Conservation (phyloP, 2,797 vertebrate species). For the Psittacula echo region DNA sequence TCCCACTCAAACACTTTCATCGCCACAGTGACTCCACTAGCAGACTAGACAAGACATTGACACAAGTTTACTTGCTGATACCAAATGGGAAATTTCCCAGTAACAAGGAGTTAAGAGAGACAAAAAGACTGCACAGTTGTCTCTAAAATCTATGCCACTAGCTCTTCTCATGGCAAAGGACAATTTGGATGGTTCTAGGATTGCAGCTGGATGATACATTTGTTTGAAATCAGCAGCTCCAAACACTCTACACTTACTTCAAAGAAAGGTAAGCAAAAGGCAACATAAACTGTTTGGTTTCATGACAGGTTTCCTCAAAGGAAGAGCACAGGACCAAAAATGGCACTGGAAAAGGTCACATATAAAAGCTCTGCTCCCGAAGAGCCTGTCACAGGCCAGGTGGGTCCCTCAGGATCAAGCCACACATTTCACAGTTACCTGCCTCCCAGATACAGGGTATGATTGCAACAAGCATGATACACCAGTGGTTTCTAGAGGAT, state of each 20-base stretch:
- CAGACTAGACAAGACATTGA: not conserved
- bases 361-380: not conserved
- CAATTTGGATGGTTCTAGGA: not conserved
- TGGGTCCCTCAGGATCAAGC: not conserved
- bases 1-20: not conserved
- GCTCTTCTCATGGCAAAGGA: not conserved
- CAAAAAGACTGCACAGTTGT: not conserved
- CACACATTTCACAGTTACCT: not conserved
- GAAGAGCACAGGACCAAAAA: not conserved
- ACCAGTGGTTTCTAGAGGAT: not conserved
- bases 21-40: not conserved
- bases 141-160: not conserved
- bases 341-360: not conserved
- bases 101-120: not conserved
- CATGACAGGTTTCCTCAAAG: not conserved
- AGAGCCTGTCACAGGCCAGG: not conserved
- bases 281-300: not conserved
- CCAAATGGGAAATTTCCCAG: not conserved
- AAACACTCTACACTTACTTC: not conserved
- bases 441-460: not conserved
- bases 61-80: not conserved
- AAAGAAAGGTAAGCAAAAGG: not conserved
- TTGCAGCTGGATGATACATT: not conserved
- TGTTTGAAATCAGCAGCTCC: not conserved
- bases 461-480: not conserved